Base-by-base conservation (phyloP, 2,113 vertebrate species). In the Astatoreochromis straeleni region DNA sequence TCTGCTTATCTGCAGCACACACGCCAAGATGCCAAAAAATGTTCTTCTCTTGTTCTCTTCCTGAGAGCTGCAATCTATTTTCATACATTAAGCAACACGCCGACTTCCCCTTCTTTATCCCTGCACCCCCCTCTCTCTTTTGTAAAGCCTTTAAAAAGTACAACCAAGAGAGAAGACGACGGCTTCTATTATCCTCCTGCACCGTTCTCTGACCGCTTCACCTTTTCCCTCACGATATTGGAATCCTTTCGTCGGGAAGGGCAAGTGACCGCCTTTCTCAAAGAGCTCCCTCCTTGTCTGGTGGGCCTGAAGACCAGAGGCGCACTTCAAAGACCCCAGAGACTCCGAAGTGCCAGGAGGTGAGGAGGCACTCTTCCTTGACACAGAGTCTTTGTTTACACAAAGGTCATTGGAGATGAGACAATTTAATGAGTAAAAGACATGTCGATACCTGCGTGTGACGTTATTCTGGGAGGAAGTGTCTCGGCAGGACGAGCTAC, bases 391-490 rank as follows among this genome's bases (percentile, higher is more conserved):
- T 90, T 87, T 84, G 55, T 92, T 85, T 85, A 82, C 85, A 87
- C 45, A 6, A 81, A 91, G 51, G 33, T 84, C 40, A 45, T 55
- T 80, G 31, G 16, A 83, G 58, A 91, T 92, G 80, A 93, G 89
- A 94, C 81, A 89, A 91, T 90, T 88, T 60, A 92, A 92, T 92
- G 87, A 89, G 82, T 80, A 70, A 89, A 87, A 79, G 38, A 60
- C 40, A 85, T 9, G 75, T 84, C 79, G 33, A 73, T 55, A 82
- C 11, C 19, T 49, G 79, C 3, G 6, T 40, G 45, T 45, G 47
- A 82, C 79, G 81, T 60, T 70, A 21, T 16, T 83, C 80, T 11
- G 47, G 16, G 58, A 58, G 24, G 63, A 53, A 38, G 40, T 24
- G 38, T 13, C 17, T 65, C 12, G 17, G 47, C 2, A 3, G 26